phyloP scores from a whole-genome alignment of 2,113 vertebrate genomes.

The Trogon surrucura region DNA sequence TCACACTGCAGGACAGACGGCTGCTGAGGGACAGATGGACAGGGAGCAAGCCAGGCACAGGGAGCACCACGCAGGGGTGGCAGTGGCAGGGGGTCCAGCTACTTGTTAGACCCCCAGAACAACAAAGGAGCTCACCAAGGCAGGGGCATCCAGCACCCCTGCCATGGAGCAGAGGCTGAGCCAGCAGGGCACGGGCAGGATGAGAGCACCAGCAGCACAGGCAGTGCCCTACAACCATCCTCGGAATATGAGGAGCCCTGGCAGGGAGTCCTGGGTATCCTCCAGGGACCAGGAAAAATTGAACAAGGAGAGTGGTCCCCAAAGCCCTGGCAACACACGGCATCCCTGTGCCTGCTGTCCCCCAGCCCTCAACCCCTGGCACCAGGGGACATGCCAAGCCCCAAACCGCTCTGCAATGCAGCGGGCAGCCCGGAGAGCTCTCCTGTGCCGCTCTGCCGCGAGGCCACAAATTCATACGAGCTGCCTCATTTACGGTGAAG shows the following conservation, averaged over 20 bases:
- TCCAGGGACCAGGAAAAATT: background rate
- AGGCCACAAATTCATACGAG: background rate
- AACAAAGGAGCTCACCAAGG: background rate
- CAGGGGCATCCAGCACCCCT: background rate
- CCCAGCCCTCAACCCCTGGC: background rate
- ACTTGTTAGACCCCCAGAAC: background rate
- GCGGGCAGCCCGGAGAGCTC: background rate
- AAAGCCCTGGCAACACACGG: accelerated
- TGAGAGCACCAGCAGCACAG: background rate
- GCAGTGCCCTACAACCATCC: background rate
- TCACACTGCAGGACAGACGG: background rate
- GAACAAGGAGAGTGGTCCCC: background rate
- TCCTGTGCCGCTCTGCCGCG: background rate
- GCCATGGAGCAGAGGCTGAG: background rate
- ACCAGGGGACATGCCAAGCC: background rate
- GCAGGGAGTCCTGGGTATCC: accelerated
- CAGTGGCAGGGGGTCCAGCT: background rate
- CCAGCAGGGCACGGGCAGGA: background rate
- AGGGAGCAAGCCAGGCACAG: background rate
- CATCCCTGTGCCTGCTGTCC: background rate
- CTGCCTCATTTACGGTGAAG: background rate
- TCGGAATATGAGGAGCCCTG: background rate
- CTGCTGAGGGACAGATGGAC: background rate
- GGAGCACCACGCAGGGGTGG: accelerated
- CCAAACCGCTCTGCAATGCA: accelerated